Evolutionary conservation across 1,140 invertebrate genomes (phyloP), one percentile per base, ranked within the genome.

Genomic region (Gonatopus flavifemur): DNA sequence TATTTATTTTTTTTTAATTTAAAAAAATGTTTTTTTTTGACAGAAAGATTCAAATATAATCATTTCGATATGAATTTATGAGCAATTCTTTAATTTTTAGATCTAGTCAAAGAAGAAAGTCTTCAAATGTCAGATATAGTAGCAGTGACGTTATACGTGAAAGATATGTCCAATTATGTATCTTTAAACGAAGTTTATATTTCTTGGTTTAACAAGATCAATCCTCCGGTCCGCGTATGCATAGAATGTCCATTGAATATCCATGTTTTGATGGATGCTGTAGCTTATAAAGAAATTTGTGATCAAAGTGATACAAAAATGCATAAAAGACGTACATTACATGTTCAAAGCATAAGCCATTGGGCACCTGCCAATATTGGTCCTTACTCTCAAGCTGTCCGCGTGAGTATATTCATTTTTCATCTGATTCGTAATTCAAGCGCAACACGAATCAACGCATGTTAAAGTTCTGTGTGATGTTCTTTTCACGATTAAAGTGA

Each of bases 321-420:
- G 38, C 69, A 67, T 43, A 74, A 81, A 44, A 82, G 85, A 59
- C 81, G 86, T 33, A 89, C 87, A 8, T 90, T 96, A 88, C 93
- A 96, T 75, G 93, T 96, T 20, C 94, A 96, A 75, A 88, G 92
- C 39, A 87, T 96, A 49, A 96, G 93, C 18, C 92, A 96, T 77
- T 97, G 94, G 94, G 93, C 94, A 3, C 93, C 94, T 4, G 92
- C 93, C 32, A 96, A 94, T 69, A 96, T 98, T 59, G 94, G 94
- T 12, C 94, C 94, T 22, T 98, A 96, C 72, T 96, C 93, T 69
- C 94, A 98, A 80, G 90, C 90, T 19, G 83, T 91, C 49, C 85
- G 86, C 78, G 90, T 92, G 70, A 70, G 69, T 67, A 39, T 49
- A 47, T 47, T n/a, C n/a, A n/a, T 37, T 33, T 38, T 49, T 37